Evolutionary conservation across 1,140 invertebrate genomes (phyloP), one percentile per base, ranked within the genome.

Genomic region (Achroia grisella): DNA sequence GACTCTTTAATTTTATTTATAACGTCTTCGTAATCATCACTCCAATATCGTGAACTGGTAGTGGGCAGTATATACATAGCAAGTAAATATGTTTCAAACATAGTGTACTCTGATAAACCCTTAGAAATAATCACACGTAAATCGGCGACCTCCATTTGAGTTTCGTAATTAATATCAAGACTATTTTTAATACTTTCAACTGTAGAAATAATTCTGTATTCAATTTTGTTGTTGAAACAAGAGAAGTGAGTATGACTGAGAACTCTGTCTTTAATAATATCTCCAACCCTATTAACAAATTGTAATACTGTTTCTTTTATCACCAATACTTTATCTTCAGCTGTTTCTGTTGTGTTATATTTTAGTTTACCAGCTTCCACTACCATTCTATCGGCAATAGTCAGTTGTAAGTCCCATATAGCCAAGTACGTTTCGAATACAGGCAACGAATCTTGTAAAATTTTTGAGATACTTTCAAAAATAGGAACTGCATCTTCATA

Each of bases 401-500:
- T 11, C 4, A 71, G 15, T 12, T 33, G 53, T 41, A 44, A 53
- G 51, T 5, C 52, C 12, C 1, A 11, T 10, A 14, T 42, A 36
- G 1, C 4, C 11, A 14, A 9, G 28, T 23, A 15, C 30, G 27
- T 44, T 23, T 39, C 12, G 17, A 52, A 27, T 10, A 12, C 1
- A 29, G 8, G 6, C 9, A 13, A 8, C 39, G 11, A 12, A 4
- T 23, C 12, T 8, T 39, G n/a, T 11, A 58, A 9, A 36, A 36
- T 10, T 8, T 33, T 12, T 11, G 43, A 8, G 14, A 58, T 47
- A 12, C 39, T 10, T 48, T 56, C 42, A 30, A 52, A 42, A 44
- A 58, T 33, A 6, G 44, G 43, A 15, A 56, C 23, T 33, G 30
- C 17, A 11, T 13, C 10, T 42, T 32, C 2, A 31, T n/a, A 39